Evolutionary conservation across 2,113 vertebrate genomes (phyloP), one percentile per base, ranked within the genome.

Genomic region (Microtus ochrogaster): DNA sequence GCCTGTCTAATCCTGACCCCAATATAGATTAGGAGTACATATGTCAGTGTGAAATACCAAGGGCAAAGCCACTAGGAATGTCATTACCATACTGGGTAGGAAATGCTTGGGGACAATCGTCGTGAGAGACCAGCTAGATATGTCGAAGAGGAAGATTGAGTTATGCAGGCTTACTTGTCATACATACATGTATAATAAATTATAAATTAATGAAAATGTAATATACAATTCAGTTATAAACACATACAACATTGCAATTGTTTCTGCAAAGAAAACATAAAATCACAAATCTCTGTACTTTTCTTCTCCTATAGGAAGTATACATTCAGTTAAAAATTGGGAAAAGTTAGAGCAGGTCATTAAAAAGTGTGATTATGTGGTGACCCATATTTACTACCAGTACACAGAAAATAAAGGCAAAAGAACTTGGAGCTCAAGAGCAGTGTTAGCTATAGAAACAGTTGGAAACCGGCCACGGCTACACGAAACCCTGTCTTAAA

Each of bases 11-110:
- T 96, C 86, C 91, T 96, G 89, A 95, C 95, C 94, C 90, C 90
- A 96, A 96, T 96, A 98, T 95, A 98, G 97, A 96, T 97, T 97
- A 97, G 84, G 92, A 96, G 92, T 97, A 96, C 79, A 97, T 87
- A 96, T 84, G 87, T 90, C 79, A 83, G 89, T 94, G 83, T 95
- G 95, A 97, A 96, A 97, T 97, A 95, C 96, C 83, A 97, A 96
- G 85, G 70, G 92, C 82, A 83, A 89, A 96, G 90, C 79, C 82
- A 0, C 78, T 74, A 94, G 83, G 95, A 97, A 97, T 92, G 92
- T 82, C 73, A 96, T 96, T 97, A 96, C 91, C 86, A 95, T 94
- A 93, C 78, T 93, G 94, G 92, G 93, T 83, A 92, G 83, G 96
- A 83, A 97, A 96, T 74, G 79, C 92, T 77, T 93, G 93, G 30